Evolutionary conservation across 2,888 invertebrate genomes (phyloP).

Genomic region (Leptopilina drosophilae): DNA sequence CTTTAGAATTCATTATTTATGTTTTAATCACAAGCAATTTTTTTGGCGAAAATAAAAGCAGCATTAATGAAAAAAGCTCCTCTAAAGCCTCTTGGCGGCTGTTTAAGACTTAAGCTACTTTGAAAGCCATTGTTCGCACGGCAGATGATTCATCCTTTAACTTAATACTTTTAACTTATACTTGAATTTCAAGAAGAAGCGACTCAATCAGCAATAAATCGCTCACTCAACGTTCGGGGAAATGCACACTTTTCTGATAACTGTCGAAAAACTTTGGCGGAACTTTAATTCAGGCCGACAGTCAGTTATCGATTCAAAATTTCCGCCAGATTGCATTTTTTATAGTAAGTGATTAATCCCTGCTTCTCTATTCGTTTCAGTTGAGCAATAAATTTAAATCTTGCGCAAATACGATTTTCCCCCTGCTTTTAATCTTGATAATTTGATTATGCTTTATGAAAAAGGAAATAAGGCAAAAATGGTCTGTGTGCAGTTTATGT

Average conservation of each 20-base stretch:
- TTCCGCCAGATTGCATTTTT: conserved; percentile 4
- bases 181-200: conserved; percentile 30
- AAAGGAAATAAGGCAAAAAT: no score
- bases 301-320: conserved; percentile 20
- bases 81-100: neutral
- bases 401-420: no score
- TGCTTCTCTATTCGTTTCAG: neutral
- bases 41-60: neutral
- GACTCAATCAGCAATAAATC: conserved; percentile 33
- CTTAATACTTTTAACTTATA: conserved; percentile 16
- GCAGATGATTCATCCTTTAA: conserved; percentile 18
- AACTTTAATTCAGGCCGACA: conserved; percentile 13
- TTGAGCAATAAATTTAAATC: no score
- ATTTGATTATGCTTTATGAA: no score
- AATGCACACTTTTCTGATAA: conserved; percentile 14
- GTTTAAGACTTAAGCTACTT: conserved; percentile 6
- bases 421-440: no score
- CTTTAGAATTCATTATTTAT: no score
- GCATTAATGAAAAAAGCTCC: neutral
- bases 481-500: no score
- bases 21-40: no score
- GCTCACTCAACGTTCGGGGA: neutral
- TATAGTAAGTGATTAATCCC: neutral
- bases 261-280: conserved; percentile 16
- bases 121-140: conserved; percentile 27